phyloP scores from a whole-genome alignment of 2,113 vertebrate genomes.

The Fukomys damarensis region DNA sequence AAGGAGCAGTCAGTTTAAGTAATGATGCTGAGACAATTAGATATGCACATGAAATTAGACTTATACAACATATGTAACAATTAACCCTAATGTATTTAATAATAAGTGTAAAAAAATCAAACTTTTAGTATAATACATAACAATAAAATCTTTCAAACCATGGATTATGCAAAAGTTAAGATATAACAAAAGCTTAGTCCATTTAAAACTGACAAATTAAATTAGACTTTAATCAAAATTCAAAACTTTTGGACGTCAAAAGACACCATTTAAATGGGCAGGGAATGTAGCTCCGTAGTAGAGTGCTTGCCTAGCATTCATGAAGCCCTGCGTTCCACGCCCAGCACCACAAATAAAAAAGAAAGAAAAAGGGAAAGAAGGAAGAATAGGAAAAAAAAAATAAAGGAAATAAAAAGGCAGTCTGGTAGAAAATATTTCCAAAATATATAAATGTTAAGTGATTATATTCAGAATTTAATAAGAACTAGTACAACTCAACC shows the following conservation, averaged over 20 bases:
- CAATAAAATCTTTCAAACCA: not conserved
- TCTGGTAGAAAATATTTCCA: not conserved
- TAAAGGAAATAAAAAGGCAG: not conserved
- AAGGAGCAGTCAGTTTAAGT: not conserved
- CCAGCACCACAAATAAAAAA: not conserved
- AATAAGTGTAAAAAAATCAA: not conserved
- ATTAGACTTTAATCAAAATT: slow-evolving; percentile 7
- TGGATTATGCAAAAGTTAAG: not conserved
- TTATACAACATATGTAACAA: not conserved
- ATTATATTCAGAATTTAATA: not conserved
- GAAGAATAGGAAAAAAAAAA: not conserved
- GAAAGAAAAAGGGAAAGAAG: not conserved
- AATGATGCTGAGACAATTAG: not conserved
- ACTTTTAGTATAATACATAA: not conserved
- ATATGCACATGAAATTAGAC: not conserved
- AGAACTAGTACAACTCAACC: not conserved
- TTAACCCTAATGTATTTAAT: not conserved
- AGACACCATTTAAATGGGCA: not conserved
- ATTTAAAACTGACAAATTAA: not conserved
- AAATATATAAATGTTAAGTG: not conserved
- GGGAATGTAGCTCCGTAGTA: not conserved
- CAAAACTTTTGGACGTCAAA: not conserved
- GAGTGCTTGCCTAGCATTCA: not conserved
- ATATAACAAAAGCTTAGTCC: not conserved
- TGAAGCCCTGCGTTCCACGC: not conserved